These are phyloP conservation scores for Theretra japonica DNA, from an alignment of 2,888 invertebrate species.

Conservation along the genomic window DNA sequence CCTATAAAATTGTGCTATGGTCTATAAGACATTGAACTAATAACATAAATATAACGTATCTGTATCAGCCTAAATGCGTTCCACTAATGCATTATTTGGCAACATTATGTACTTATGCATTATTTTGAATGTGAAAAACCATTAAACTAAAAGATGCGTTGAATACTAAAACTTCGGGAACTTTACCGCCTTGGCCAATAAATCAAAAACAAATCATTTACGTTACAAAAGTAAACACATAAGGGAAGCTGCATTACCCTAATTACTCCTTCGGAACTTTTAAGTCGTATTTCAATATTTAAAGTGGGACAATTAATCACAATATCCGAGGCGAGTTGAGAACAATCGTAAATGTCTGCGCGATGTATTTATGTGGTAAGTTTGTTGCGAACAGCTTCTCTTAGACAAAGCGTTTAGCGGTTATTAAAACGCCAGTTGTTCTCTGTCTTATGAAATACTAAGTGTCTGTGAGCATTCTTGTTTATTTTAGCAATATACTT, in stretches of 20 bases:
- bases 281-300: not conserved
- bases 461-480: not conserved
- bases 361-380: slow-evolving; percentile 62
- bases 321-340: slow-evolving; percentile 40
- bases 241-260: slow-evolving; percentile 8
- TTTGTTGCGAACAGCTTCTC: slow-evolving; percentile 33
- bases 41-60: too few relatives aligned
- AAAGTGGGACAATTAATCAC: slow-evolving; percentile 61
- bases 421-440: slow-evolving; percentile 22
- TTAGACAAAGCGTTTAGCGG: slow-evolving; percentile 20
- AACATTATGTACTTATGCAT: too few relatives aligned
- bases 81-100: too few relatives aligned
- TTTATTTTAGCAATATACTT: not conserved
- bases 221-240: not conserved
- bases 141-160: not conserved
- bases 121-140: not conserved
- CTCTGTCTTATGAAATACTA: not conserved
- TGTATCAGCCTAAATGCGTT: too few relatives aligned
- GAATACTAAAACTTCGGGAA: too few relatives aligned
- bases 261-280: slow-evolving; percentile 7
- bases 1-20: too few relatives aligned
- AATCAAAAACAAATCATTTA: too few relatives aligned
- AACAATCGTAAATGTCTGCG: slow-evolving; percentile 56
- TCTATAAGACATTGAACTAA: too few relatives aligned
- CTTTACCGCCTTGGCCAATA: too few relatives aligned